phyloP scores from a whole-genome alignment of 2,113 vertebrate genomes.

The Thalassoma bifasciatum region DNA sequence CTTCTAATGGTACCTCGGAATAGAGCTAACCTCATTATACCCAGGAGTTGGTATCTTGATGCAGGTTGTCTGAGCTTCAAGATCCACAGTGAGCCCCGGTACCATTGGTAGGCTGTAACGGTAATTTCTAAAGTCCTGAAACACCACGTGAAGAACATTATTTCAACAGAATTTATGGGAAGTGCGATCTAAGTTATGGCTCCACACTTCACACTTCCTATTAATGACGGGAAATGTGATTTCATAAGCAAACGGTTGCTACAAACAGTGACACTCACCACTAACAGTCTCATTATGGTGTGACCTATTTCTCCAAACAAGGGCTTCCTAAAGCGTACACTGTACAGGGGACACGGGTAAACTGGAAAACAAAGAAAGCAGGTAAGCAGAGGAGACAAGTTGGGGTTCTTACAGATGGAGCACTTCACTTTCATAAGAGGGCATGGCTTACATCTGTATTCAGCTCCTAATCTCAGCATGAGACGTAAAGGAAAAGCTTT shows the following conservation, averaged over 20 bases:
- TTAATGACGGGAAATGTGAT: background rate
- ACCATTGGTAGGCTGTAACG: slow-evolving; percentile 96
- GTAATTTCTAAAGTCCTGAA: slow-evolving; percentile 97
- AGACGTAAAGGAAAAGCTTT: slow-evolving; percentile 94
- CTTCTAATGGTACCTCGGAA: background rate
- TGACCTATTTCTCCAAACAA: slow-evolving; percentile 92
- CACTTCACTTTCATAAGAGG: background rate
- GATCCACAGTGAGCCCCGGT: slow-evolving; percentile 94
- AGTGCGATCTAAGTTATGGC: background rate
- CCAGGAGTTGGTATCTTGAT: slow-evolving; percentile 97
- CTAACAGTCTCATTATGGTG: slow-evolving; percentile 94
- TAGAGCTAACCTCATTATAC: slow-evolving; percentile 89
- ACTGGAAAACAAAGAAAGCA: slow-evolving; percentile 74
- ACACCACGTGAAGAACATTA: slow-evolving; percentile 10
- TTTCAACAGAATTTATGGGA: background rate
- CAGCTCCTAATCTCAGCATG: slow-evolving; percentile 92
- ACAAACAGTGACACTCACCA: slow-evolving; percentile 83
- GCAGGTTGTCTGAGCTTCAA: slow-evolving; percentile 96
- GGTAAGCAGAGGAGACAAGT: background rate
- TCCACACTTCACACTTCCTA: slow-evolving; percentile 9
- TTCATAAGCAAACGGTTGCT: slow-evolving; percentile 1
- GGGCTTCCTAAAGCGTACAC: slow-evolving; percentile 89
- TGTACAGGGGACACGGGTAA: slow-evolving; percentile 90
- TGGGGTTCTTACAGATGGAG: background rate
- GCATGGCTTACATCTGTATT: slow-evolving; percentile 88